Evolutionary conservation across 2,113 vertebrate species (phyloP), one percentile per base, ranked within the genome.

Genomic region (Willisornis vidua): DNA sequence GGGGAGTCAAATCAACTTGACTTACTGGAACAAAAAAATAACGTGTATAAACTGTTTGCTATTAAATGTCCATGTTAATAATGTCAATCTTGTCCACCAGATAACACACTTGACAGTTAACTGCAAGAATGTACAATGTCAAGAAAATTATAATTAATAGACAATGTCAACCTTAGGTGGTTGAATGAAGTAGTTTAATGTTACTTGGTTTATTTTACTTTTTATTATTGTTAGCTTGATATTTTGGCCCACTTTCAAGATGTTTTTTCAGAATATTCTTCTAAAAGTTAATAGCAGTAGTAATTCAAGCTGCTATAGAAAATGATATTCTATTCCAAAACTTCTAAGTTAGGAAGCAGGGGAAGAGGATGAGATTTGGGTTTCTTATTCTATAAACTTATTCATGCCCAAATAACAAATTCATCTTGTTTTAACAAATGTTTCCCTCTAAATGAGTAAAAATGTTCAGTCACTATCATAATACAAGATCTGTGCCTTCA

Each of bases 141-240:
- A 95, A 59, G 45, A 94, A 95, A 93, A 85, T 76, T 17, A 9
- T 13, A 94, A 91, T 76, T 80, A 65, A 55, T 55, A 49, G 51
- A 75, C 46, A 82, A 55, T 33, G 19, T 72, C 62, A 83, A 29
- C 48, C 29, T 74, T 80, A 87, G 52, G 28, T 85, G 63, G 45
- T 61, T 90, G 35, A 25, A 61, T 90, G 14, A 87, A 88, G 63
- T 16, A 90, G 29, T 72, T 87, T 6, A 31, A 59, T 73, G 63
- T 71, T 68, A 76, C 68, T 85, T 94, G n/a, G 14, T 70, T 52
- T 1, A 3, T 58, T 61, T 73, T 39, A 8, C 25, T 63, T 58
- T 66, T 65, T 75, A 68, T 85, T 73, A 59, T 66, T 43, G 33
- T 31, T 88, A 85, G 23, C 35, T 22, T 84, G 19, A 57, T 90